phyloP scores from a whole-genome alignment of 2,888 invertebrate genomes.

The Ichneumoninae sp. region DNA sequence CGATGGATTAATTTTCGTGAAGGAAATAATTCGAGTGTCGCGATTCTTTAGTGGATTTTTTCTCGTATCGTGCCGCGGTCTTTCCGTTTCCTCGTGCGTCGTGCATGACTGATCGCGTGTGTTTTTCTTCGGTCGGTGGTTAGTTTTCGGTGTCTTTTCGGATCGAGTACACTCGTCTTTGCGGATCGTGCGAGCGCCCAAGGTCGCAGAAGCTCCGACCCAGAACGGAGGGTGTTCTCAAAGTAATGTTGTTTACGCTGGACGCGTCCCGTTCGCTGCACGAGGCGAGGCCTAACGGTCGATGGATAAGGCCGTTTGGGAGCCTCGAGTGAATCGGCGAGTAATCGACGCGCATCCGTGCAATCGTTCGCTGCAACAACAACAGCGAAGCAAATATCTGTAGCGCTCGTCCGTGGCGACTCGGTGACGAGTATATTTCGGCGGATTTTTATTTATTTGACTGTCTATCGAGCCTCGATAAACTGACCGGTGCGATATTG shows the following conservation, averaged over 20 bases:
- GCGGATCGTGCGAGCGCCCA: conserved; percentile 43
- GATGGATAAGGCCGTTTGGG: conserved; percentile 37
- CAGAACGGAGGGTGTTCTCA: not conserved
- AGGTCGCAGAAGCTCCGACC: not conserved
- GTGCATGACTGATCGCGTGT: conserved; percentile 29
- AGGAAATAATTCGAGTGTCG: not conserved
- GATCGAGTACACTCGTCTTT: conserved; percentile 45
- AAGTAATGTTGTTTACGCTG: conserved; percentile 39
- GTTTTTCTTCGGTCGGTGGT: conserved; percentile 22
- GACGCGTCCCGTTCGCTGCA: conserved; percentile 34
- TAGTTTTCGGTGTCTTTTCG: not conserved
- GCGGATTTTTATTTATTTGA: not conserved
- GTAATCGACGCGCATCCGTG: not conserved
- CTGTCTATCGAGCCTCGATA: not conserved
- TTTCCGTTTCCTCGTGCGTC: conserved; percentile 15
- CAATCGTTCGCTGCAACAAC: not conserved
- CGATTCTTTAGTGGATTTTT: conserved; percentile 17
- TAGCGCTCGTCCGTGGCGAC: not conserved
- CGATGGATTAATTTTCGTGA: conserved; percentile 11
- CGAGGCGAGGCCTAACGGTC: conserved; percentile 30
- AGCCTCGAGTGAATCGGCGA: conserved; percentile 22
- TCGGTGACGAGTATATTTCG: conserved; percentile 3
- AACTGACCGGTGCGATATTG: not conserved
- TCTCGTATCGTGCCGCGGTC: conserved; percentile 21
- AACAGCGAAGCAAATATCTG: not conserved